phyloP scores from a whole-genome alignment of 1,140 invertebrate genomes.

The Meloidogyne chitwoodi region DNA sequence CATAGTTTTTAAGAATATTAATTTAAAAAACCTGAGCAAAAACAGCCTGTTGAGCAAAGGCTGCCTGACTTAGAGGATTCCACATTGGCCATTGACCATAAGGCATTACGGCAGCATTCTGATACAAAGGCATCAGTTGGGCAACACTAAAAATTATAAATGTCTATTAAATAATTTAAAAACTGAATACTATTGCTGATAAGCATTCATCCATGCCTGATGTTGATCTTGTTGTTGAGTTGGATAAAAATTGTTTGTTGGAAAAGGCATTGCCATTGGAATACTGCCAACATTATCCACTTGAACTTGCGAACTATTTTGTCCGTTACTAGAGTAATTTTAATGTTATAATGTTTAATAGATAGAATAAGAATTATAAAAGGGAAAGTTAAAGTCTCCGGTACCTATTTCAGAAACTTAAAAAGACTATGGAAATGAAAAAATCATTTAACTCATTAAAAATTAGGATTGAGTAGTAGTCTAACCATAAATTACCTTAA shows the following conservation, averaged over 20 bases:
- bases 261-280: neutral
- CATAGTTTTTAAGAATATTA: too few relatives aligned
- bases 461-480: too few relatives aligned
- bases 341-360: neutral
- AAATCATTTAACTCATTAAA: too few relatives aligned
- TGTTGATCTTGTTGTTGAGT: slow-evolving; percentile 17
- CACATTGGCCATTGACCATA: neutral
- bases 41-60: neutral
- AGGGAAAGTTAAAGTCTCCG: too few relatives aligned
- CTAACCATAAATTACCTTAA: neutral
- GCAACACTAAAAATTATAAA: slow-evolving; percentile 23
- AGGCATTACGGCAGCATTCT: slow-evolving; percentile 1
- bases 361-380: neutral
- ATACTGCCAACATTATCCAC: neutral
- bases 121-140: slow-evolving; percentile 23
- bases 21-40: neutral
- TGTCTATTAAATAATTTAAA: neutral
- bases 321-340: neutral
- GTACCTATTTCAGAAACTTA: too few relatives aligned
- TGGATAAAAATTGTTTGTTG: slow-evolving; percentile 16
- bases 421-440: too few relatives aligned
- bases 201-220: slow-evolving; percentile 24
- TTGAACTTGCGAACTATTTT: neutral
- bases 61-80: neutral
- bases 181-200: slow-evolving; percentile 34